Percentiles rank a stretch among this genome's conserved stretches.
phyloP scores from a whole-genome alignment of 2,113 vertebrate species.

The Amblyornis subalaris region DNA sequence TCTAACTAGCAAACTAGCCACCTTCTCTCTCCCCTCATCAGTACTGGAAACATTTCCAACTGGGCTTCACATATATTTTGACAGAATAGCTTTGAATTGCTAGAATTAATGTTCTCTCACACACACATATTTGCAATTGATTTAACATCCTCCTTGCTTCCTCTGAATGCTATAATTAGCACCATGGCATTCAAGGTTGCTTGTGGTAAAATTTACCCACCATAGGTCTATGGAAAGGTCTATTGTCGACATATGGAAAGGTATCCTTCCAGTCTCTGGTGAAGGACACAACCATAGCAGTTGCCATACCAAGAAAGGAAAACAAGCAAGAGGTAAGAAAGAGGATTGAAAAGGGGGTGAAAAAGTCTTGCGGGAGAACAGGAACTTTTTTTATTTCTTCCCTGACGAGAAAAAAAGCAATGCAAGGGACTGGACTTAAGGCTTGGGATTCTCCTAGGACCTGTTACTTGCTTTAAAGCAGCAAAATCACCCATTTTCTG shows the following conservation, averaged over 20 bases:
- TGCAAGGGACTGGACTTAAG: neutral
- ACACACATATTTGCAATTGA: neutral
- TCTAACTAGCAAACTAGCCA: neutral
- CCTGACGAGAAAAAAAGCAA: accelerated
- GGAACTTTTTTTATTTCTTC: neutral
- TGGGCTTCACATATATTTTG: neutral
- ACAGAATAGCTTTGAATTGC: neutral
- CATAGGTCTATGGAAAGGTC: too few relatives aligned
- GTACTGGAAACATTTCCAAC: neutral
- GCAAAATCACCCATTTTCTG: neutral
- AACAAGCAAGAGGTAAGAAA: neutral
- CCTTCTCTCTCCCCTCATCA: neutral
- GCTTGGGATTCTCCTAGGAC: neutral
- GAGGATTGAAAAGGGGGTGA: neutral
- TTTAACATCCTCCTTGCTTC: neutral
- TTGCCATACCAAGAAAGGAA: neutral
- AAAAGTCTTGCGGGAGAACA: neutral
- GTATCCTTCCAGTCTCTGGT: neutral
- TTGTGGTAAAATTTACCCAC: neutral
- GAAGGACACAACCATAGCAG: neutral
- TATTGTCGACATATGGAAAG: neutral
- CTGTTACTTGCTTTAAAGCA: neutral
- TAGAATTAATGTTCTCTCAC: neutral
- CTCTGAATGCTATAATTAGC: neutral
- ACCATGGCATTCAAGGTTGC: neutral